Evolutionary conservation across 2,888 invertebrate species (phyloP), one percentile per base, ranked within the genome.

Genomic region (Plebejus argus): DNA sequence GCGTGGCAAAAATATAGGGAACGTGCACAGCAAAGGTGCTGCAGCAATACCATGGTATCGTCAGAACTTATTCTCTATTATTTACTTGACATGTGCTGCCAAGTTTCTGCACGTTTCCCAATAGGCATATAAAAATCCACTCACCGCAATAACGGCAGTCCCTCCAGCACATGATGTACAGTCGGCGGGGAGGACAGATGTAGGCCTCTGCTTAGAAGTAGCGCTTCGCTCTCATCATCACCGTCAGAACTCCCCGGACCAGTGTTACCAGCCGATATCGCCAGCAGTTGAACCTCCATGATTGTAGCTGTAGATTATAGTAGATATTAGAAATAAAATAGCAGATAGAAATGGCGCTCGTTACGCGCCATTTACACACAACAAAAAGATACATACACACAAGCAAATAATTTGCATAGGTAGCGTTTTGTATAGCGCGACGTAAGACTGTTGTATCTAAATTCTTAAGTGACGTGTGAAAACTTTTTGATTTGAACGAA

Each of bases 101-200:
- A 45, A 45, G 45, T 45, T 45, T 10, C 45, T 45, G 45, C 45
- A 12, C 12, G 45, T 45, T 10, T 1, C 45, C 45, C 3, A 3
- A 45, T 45, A 45, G 45, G 45, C 8, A 39, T 4, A n/a, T n/a
- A n/a, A 2, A 20, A 76, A 49, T 35, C 39, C n/a, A 89, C 92
- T 91, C 79, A 94, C 93, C 91, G 85, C 76, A 89, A 79, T 76
- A 93, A 82, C 5, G 92, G 89, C 77, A 97, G 96, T 12, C 98
- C 98, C 86, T 98, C 98, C 79, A 99, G 94, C 70, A 98, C 98
- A 93, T 99, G 98, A 84, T 96, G 96, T 76, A 99, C 97, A 20
- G 97, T 97, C 1, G 99, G 97, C 0, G 97, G 96, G 79, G 97
- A 97, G 61, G 97, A 96, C 18, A 99, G 95, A 15, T 98, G 98